A percentile compares a stretch with the other conserved stretches of the same genome.
Conservation (phyloP, 2,888 invertebrate genomes). For the Andrena chrysosceles region DNA sequence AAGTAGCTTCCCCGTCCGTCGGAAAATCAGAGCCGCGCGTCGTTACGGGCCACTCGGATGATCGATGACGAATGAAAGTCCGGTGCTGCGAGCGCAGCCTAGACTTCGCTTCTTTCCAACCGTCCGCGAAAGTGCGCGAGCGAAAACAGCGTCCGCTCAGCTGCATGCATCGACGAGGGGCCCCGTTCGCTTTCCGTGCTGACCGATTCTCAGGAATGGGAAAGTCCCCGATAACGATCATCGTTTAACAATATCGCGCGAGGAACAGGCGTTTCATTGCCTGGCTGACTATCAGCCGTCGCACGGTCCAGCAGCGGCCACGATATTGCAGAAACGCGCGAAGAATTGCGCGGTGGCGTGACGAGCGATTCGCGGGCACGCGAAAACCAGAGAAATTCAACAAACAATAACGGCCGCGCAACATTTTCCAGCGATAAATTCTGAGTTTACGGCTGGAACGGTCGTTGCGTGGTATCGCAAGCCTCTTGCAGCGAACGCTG, state of each 20-base stretch:
- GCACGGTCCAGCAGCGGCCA: slow-evolving; percentile 18
- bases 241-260: slow-evolving; percentile 52
- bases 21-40: background rate
- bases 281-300: slow-evolving; percentile 38
- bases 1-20: background rate
- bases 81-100: background rate
- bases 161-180: background rate
- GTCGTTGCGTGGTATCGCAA: background rate
- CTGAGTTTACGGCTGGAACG: background rate
- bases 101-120: background rate
- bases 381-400: slow-evolving; percentile 10
- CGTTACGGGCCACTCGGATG: background rate
- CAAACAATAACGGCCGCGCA: slow-evolving; percentile 26
- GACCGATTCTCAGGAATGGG: slow-evolving; percentile 62
- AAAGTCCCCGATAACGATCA: slow-evolving; percentile 58
- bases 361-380: background rate
- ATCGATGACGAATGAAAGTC: background rate
- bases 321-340: slow-evolving; percentile 17
- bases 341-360: slow-evolving; percentile 16
- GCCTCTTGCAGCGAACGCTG: background rate
- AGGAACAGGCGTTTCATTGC: slow-evolving; percentile 50
- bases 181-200: slow-evolving; percentile 36
- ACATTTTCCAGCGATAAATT: slow-evolving; percentile 43
- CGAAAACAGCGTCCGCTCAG: slow-evolving; percentile 14
- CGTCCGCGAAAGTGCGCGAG: slow-evolving; percentile 33